These are phyloP conservation scores for Keiferia lycopersicella DNA, from an alignment of 2,888 invertebrate genomes.

Conservation along the genomic window DNA sequence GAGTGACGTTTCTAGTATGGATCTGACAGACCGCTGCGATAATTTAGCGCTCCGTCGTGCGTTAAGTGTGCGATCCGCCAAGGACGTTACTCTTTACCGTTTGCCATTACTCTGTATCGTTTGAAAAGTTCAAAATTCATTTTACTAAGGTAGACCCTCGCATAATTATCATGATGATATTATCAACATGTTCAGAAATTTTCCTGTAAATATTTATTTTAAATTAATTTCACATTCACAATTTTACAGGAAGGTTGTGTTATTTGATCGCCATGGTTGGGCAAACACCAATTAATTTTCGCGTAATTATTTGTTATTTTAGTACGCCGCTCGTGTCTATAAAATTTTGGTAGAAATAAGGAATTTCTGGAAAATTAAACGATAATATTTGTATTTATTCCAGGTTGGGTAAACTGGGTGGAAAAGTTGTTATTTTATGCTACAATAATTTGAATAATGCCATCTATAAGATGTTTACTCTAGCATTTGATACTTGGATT, in stretches of 20 bases:
- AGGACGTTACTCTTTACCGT: no score
- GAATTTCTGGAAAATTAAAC: not conserved
- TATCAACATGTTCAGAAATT: not conserved
- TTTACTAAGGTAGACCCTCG: no score
- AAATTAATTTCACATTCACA: not conserved
- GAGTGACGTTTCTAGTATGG: no score
- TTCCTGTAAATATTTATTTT: not conserved
- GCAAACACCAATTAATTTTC: not conserved
- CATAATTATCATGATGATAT: no score
- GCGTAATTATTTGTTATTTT: slow-evolving; percentile 5
- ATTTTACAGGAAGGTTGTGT: slow-evolving; percentile 68
- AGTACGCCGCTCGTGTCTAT: not conserved
- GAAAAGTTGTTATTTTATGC: not conserved
- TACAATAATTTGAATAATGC: no score
- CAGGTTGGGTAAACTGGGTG: not conserved
- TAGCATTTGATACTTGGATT: no score
- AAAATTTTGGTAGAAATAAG: not conserved
- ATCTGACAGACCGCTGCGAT: no score
- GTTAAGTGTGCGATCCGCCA: no score
- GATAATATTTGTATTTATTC: not conserved
- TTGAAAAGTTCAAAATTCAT: no score
- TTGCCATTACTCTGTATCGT: no score
- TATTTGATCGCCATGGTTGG: not conserved
- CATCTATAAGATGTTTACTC: no score
- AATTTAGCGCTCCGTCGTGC: no score